Percentiles rank a stretch among this genome's conserved stretches.
Conservation (phyloP, 2,797 vertebrate species). For the Peromyscus attwateri region DNA sequence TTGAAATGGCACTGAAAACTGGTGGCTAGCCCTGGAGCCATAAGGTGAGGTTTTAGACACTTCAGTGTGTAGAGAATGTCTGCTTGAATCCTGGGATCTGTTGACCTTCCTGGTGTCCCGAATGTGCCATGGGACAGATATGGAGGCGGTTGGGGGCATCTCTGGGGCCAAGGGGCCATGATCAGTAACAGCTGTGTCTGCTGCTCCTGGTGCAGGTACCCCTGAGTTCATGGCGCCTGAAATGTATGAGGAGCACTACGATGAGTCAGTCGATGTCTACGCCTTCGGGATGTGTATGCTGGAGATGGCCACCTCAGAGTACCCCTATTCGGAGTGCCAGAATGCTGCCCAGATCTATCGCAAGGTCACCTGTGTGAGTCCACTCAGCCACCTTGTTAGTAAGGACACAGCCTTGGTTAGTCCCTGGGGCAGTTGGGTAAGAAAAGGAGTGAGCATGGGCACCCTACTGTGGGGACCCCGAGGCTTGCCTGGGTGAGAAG, state of each 20-base stretch:
- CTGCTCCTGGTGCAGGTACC: conserved; percentile 90
- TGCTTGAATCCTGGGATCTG: not conserved
- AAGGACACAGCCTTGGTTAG: not conserved
- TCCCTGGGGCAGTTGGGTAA: not conserved
- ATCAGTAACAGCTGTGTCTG: not conserved
- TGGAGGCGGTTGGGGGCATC: not conserved
- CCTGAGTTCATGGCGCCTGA: conserved; percentile 99
- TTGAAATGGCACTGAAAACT: not conserved
- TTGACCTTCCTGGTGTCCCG: accelerated
- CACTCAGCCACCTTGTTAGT: accelerated
- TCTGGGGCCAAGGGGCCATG: not conserved
- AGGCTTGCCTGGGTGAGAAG: not conserved
- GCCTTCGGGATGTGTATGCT: conserved; percentile 99
- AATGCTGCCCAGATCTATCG: conserved; percentile 99
- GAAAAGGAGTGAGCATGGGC: not conserved
- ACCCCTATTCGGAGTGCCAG: conserved; percentile 99
- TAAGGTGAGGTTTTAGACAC: not conserved
- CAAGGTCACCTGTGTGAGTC: conserved; percentile 99
- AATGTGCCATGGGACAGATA: not conserved
- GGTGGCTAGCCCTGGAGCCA: not conserved
- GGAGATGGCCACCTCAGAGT: conserved; percentile 99
- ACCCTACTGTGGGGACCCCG: not conserved
- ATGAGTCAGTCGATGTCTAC: conserved; percentile 98
- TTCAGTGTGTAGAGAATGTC: not conserved
- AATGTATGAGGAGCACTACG: conserved; percentile 99